Evolutionary conservation across 1,140 invertebrate genomes (phyloP).

Genomic region (Drosophila fuyamai): DNA sequence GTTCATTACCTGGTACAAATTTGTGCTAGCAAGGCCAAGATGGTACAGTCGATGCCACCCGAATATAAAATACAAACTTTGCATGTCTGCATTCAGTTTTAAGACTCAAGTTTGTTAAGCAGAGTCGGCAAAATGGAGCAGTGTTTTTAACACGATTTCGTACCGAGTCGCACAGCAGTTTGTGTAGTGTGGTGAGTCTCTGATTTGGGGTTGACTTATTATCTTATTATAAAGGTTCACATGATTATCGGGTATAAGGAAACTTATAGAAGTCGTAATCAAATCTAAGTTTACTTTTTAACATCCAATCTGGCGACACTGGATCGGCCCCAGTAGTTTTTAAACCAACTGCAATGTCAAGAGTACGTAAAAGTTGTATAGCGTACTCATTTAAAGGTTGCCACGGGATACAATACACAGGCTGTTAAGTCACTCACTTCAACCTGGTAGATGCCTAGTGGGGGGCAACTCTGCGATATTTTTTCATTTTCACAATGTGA

Average conservation of each 20-base stretch:
- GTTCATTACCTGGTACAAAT: constrained; percentile 88
- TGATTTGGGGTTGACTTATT: constrained; percentile 52
- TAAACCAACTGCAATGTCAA: constrained; percentile 44
- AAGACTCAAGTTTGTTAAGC: constrained; percentile 63
- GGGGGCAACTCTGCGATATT: too few relatives aligned
- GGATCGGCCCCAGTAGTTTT: constrained; percentile 11
- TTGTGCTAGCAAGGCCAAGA: constrained; percentile 93
- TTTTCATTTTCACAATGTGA: too few relatives aligned
- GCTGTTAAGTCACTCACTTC: too few relatives aligned
- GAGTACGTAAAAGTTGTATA: constrained; percentile 14
- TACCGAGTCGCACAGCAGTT: constrained; percentile 88
- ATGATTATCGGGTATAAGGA: not conserved
- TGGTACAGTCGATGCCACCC: constrained; percentile 96
- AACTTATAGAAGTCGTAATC: constrained; percentile 79
- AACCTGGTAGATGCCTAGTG: too few relatives aligned
- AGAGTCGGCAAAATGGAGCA: constrained; percentile 89
- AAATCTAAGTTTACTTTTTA: not conserved
- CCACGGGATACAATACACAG: too few relatives aligned
- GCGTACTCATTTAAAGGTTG: too few relatives aligned
- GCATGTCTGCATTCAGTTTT: constrained; percentile 88
- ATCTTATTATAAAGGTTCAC: constrained; percentile 31
- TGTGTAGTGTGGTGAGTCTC: constrained; percentile 85
- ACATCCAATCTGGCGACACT: constrained; percentile 46
- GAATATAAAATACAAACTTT: constrained; percentile 92
- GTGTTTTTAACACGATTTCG: constrained; percentile 88